Conservation (phyloP, 2,888 invertebrate genomes). For the Carabus problematicus region DNA sequence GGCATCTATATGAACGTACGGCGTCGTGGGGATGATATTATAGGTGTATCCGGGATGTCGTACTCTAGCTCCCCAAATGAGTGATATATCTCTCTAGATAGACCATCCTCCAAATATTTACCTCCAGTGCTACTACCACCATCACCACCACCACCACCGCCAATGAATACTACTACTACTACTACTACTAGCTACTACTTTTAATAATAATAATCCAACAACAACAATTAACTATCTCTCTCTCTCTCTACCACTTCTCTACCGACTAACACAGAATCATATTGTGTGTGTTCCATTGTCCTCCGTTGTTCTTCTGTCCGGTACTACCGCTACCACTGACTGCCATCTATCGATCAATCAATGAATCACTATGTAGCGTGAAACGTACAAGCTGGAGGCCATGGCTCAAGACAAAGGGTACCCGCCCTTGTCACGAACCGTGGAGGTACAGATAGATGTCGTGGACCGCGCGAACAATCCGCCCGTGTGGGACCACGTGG, state of each 20-base stretch:
- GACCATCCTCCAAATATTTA: neutral
- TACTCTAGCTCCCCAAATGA: no score
- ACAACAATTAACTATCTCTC: constrained; percentile 56
- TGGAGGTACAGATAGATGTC: constrained; percentile 98
- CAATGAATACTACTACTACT: neutral
- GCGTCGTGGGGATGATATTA: no score
- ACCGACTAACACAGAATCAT: constrained; percentile 42
- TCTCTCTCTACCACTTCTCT: constrained; percentile 47
- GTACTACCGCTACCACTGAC: no score
- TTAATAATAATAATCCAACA: constrained; percentile 58
- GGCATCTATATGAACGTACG: no score
- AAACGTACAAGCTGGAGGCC: constrained; percentile 97
- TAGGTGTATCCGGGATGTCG: no score
- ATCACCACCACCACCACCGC: constrained; percentile 51
- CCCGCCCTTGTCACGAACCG: constrained; percentile 93
- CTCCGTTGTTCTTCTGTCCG: constrained; percentile 40
- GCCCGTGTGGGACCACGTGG: constrained; percentile 95
- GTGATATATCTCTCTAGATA: no score
- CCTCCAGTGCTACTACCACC: constrained; percentile 41
- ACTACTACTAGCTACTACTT: neutral
- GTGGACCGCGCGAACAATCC: constrained; percentile 98
- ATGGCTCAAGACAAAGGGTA: constrained; percentile 98
- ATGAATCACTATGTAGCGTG: constrained; percentile 73
- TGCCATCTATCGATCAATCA: no score
- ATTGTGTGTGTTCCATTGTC: constrained; percentile 42